phyloP scores from a whole-genome alignment of 2,113 vertebrate genomes.

The Anoplopoma fimbria region DNA sequence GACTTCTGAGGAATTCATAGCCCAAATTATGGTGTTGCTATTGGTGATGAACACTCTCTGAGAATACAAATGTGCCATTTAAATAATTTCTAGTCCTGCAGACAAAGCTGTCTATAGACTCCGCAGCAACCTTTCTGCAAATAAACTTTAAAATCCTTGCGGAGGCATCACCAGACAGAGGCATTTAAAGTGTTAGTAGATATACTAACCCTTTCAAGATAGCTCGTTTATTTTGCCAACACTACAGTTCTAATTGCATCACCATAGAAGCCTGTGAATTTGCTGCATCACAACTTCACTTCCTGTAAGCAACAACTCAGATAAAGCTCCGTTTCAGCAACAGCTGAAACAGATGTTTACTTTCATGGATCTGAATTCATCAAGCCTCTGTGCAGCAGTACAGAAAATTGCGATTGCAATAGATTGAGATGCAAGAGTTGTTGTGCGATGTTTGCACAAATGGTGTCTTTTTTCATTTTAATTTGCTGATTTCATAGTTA shows the following conservation, averaged over 20 bases:
- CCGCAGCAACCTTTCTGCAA: constrained; percentile 6
- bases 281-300: not conserved
- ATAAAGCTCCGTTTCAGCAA: constrained; percentile 37
- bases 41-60: constrained; percentile 12
- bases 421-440: not conserved
- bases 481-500: constrained; percentile 22
- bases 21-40: constrained; percentile 27
- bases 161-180: not conserved
- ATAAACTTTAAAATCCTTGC: not conserved
- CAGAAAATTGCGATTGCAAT: not conserved
- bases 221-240: constrained; percentile 23
- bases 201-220: constrained; percentile 6
- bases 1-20: constrained; percentile 39
- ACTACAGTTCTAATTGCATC: constrained; percentile 14
- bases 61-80: constrained; percentile 35
- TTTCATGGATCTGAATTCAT: constrained; percentile 41
- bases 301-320: constrained; percentile 21
- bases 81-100: constrained; percentile 7
- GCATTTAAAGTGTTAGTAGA: constrained; percentile 8
- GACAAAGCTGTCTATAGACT: constrained; percentile 5
- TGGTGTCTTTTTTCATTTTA: constrained; percentile 17
- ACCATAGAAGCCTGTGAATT: constrained; percentile 18
- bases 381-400: not conserved
- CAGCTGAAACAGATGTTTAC: constrained; percentile 44
- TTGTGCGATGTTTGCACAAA: not conserved